phyloP scores from a whole-genome alignment of 2,113 vertebrate genomes.

The Tragulus kanchil region DNA sequence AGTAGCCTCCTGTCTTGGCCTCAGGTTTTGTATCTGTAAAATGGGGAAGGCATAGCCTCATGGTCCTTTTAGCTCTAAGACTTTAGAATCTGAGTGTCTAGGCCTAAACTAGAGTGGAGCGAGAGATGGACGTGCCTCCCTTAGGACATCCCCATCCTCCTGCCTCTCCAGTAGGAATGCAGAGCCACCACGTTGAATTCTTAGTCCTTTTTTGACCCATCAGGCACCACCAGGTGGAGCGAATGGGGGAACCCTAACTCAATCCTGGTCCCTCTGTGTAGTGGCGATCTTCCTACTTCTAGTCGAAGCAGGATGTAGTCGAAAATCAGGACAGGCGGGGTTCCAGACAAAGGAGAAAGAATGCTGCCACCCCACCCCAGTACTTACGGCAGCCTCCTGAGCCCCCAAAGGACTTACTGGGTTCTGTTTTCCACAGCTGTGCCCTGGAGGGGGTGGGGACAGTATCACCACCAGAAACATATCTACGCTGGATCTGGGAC shows the following conservation, averaged over 20 bases:
- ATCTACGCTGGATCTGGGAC: conserved; percentile 49
- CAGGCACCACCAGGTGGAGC: rapidly evolving
- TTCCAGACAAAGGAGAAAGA: conserved; percentile 49
- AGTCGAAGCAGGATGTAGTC: background rate
- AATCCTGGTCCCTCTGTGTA: background rate
- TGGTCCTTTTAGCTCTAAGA: conserved; percentile 1
- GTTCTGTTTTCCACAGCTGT: conserved; percentile 66
- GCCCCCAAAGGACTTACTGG: conserved; percentile 39
- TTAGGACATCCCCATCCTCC: background rate
- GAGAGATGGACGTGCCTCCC: background rate
- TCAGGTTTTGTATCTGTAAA: background rate
- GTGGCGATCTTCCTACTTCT: background rate
- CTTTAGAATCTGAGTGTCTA: background rate
- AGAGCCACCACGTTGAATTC: background rate
- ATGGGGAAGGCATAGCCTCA: background rate
- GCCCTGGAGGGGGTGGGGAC: conserved; percentile 9
- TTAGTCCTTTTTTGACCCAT: background rate
- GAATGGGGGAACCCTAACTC: background rate
- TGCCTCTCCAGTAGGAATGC: background rate
- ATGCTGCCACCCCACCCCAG: background rate
- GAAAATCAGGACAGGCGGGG: background rate
- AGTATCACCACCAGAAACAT: conserved; percentile 56
- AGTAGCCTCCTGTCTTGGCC: background rate
- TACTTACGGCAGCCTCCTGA: background rate
- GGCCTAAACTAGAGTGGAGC: background rate